phyloP scores from a whole-genome alignment of 2,797 vertebrate species.

The Prionace glauca region DNA sequence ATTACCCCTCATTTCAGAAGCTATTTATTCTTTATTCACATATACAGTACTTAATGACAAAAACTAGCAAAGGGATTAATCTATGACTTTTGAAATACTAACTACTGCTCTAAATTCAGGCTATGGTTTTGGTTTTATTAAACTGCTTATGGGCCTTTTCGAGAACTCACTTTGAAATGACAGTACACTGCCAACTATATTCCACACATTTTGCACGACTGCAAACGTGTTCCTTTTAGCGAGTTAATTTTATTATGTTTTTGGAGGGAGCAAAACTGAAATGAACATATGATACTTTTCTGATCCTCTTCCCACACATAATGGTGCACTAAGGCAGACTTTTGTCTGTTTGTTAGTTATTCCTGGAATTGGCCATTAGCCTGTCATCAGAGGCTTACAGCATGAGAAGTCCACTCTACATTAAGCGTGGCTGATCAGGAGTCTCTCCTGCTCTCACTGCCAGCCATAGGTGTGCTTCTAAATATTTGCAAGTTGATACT shows the following conservation, averaged over 20 bases:
- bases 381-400: too few relatives aligned
- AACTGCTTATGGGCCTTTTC: background rate
- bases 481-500: too few relatives aligned
- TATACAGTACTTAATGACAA: background rate
- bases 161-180: background rate
- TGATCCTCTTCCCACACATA: background rate
- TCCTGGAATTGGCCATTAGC: too few relatives aligned
- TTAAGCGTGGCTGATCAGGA: too few relatives aligned
- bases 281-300: background rate
- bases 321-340: too few relatives aligned
- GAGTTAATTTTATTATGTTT: background rate
- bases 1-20: background rate
- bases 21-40: conserved; percentile 1
- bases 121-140: background rate
- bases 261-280: background rate
- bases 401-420: too few relatives aligned
- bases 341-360: too few relatives aligned
- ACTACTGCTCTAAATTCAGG: background rate
- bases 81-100: background rate
- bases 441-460: too few relatives aligned
- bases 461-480: too few relatives aligned
- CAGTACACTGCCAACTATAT: background rate
- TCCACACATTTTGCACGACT: background rate
- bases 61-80: background rate
- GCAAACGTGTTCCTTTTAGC: background rate